Base-by-base conservation (phyloP, 2,113 vertebrate species). In the Otocyon megalotis region DNA sequence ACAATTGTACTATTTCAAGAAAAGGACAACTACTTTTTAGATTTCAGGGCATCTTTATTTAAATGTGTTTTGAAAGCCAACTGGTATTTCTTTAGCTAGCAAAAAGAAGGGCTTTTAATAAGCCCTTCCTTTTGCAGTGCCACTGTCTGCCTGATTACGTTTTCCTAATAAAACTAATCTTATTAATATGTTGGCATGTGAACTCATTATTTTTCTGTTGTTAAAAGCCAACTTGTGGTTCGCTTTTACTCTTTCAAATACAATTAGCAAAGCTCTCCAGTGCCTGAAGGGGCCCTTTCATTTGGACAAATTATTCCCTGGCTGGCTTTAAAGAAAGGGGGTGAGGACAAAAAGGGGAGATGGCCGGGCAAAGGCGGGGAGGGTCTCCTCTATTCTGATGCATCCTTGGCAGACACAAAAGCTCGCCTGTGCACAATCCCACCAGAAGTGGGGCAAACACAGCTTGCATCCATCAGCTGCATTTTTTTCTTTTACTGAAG, bases 211-310 rank as follows among this genome's bases (percentile, higher is more conserved):
- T 98, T 98, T 96, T 94, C 43, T 58, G 95, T 94, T 98, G 95
- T 98, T 98, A 93, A 98, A 98, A 97, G 96, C 81, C 97, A 97
- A 95, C 97, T 98, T 98, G 97, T 97, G 97, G 91, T 98, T 99
- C 97, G 95, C 98, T 98, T 98, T 99, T 98, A 98, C 98, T 98
- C 98, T 98, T 97, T 97, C 1, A 2, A 98, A 98, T 94, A 99
- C 98, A 98, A 98, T 99, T 99, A 98, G 98, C 97, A 98, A 98
- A 98, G 98, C 97, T 96, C 98, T 99, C 95, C 87, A 96, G 94
- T 37, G 74, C 74, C 95, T 99, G 98, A 99, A 99, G 98, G 97
- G 97, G 96, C 92, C 98, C 98, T 99, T 99, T 99, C 98, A 99
- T 96, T 97, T 97, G 97, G 96, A 98, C 98, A 99, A 99, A 99